phyloP scores from a whole-genome alignment of 2,113 vertebrate genomes.

The Pandion haliaetus region DNA sequence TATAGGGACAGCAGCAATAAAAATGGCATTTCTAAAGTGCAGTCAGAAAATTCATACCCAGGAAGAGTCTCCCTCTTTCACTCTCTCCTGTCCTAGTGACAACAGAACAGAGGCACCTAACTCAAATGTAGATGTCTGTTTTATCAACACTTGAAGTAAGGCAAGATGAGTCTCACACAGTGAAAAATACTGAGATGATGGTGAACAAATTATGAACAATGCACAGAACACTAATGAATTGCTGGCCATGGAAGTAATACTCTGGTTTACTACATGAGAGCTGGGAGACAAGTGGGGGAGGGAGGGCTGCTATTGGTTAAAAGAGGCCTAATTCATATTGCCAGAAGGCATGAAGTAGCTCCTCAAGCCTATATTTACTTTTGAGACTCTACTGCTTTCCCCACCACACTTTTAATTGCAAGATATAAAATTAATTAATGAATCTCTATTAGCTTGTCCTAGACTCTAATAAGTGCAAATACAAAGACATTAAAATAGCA shows the following conservation, averaged over 20 bases:
- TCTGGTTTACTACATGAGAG: not conserved
- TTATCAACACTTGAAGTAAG: not conserved
- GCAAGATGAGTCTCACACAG: not conserved
- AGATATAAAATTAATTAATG: not conserved
- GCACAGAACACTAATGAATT: not conserved
- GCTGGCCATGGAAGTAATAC: not conserved
- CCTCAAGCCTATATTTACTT: not conserved
- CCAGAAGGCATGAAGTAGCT: not conserved
- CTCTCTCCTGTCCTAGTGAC: not conserved
- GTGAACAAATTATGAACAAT: not conserved
- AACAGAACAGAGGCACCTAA: not conserved
- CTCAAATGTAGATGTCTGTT: not conserved
- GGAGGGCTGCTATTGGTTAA: not conserved
- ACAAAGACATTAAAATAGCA: not conserved
- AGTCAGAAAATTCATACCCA: not conserved
- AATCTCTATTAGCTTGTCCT: not conserved
- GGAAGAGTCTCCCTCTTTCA: not conserved
- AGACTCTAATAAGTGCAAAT: not conserved
- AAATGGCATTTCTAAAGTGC: not conserved
- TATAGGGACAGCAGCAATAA: not conserved
- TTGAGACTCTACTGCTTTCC: not conserved
- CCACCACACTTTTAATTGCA: not conserved
- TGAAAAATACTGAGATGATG: not conserved
- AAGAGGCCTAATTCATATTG: not conserved
- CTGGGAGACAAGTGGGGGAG: not conserved